Conservation (phyloP, 2,113 vertebrate species). For the Hirundichthys speculiger region DNA sequence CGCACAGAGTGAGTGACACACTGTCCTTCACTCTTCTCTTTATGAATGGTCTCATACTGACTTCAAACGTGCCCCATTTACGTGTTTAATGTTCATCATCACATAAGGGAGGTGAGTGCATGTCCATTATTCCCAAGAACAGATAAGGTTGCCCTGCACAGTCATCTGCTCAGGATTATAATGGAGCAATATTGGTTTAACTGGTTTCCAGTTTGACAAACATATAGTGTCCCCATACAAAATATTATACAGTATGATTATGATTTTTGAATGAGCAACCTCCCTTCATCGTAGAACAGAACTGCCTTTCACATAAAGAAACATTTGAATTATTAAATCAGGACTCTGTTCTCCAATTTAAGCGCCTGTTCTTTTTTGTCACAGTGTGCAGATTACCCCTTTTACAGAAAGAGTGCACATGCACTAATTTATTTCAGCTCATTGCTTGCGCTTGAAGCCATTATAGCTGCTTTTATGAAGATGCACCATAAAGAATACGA, state of each 20-base stretch:
- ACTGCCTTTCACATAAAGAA: slow-evolving; percentile 11
- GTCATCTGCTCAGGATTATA: too few species aligned
- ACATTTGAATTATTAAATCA: slow-evolving; percentile 15
- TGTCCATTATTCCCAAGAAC: slow-evolving; percentile 39
- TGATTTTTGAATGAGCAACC: too few species aligned
- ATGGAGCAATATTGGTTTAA: too few species aligned
- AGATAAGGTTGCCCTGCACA: slow-evolving; percentile 3
- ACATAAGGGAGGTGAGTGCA: slow-evolving; percentile 57
- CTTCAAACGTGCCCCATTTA: slow-evolving; percentile 22
- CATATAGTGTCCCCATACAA: not conserved
- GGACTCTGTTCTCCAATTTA: not conserved
- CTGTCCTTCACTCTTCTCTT: slow-evolving; percentile 28
- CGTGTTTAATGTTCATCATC: slow-evolving; percentile 18
- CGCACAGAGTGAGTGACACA: slow-evolving; percentile 4
- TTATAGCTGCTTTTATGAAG: not conserved
- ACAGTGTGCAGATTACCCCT: not conserved
- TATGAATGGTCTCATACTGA: slow-evolving; percentile 43
- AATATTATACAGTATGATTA: not conserved
- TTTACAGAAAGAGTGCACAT: not conserved
- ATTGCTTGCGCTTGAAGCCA: not conserved
- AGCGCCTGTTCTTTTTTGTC: not conserved
- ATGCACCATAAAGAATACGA: not conserved
- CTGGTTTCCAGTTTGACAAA: not conserved
- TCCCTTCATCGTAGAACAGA: not conserved
- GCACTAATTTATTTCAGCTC: too few species aligned